These are phyloP conservation scores for Clostera curtula DNA, from an alignment of 2,888 invertebrate species.

Conservation along the genomic window DNA sequence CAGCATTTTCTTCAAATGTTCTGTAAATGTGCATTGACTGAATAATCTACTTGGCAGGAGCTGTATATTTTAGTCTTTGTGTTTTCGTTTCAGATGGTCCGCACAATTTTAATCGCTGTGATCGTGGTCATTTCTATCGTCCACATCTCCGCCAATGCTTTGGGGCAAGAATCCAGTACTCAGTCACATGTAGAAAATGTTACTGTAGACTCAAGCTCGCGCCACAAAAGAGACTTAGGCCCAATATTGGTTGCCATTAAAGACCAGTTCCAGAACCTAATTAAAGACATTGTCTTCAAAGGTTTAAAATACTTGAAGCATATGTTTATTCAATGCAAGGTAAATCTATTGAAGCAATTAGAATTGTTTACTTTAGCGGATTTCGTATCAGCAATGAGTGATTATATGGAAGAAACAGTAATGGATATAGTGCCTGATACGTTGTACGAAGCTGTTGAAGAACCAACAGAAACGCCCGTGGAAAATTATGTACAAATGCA, in stretches of 20 bases:
- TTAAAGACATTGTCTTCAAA: slow-evolving; percentile 31
- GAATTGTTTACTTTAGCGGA: slow-evolving; percentile 36
- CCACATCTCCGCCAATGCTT: too few relatives aligned
- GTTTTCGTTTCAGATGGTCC: too few relatives aligned
- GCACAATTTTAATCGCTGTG: too few relatives aligned
- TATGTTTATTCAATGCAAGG: slow-evolving; percentile 30
- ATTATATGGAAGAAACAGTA: slow-evolving; percentile 34
- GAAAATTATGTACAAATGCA: too few relatives aligned
- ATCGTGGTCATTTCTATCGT: too few relatives aligned
- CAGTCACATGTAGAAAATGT: too few relatives aligned
- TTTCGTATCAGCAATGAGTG: slow-evolving; percentile 30
- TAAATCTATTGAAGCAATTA: slow-evolving; percentile 35
- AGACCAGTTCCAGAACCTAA: slow-evolving; percentile 32
- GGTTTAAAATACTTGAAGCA: slow-evolving; percentile 23
- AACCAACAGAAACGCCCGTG: slow-evolving; percentile 2
- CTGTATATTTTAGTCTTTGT: too few relatives aligned
- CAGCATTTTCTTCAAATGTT: too few relatives aligned
- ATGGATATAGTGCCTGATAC: slow-evolving; percentile 18
- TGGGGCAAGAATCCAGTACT: too few relatives aligned
- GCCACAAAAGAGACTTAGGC: slow-evolving; percentile 19
- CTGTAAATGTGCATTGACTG: too few relatives aligned
- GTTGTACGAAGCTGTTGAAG: slow-evolving; percentile 9
- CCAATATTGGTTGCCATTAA: slow-evolving; percentile 31
- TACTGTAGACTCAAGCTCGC: slow-evolving; percentile 7
- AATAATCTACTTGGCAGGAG: too few relatives aligned